Evolutionary conservation across 2,888 invertebrate genomes (phyloP), one percentile per base, ranked within the genome.

Genomic region (Orthosia cruda): DNA sequence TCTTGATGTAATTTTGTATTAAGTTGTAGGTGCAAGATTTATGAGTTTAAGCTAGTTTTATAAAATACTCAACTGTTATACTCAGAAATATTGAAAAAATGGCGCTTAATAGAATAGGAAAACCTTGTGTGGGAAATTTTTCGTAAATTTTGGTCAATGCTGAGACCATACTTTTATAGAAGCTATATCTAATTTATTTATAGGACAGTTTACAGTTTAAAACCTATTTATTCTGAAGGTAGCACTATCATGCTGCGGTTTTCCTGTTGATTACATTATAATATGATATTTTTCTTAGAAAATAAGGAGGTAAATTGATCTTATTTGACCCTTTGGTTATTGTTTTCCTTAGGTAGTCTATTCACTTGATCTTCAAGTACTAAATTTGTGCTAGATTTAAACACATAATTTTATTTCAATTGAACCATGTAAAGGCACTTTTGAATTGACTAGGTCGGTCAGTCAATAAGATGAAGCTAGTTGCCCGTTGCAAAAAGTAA

Each of bases 281-380:
- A 55, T 54, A 20, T 4, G 11, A 62, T 66, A 47, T 40, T 69
- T 49, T 82, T 79, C 77, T 61, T 12, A 69, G 69, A 77, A 82
- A 47, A 40, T n/a, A 26, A 64, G 16, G 20, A 64, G 82, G 59
- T 55, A 79, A 70, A 77, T 20, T 52, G 18, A 65, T 66, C 11
- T n/a, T 12, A 54, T 15, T 52, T 49, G 16, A 59, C n/a, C 54
- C 13, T 45, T 23, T 40, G 16, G 32, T 20, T 32, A 71, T 55
- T 40, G 32, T 23, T 49, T 52, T 13, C n/a, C 16, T 18, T 26
- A 15, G 13, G 23, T 26, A 26, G 4, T 18, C 11, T 20, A 50
- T 50, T 23, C 11, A 74, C 11, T 45, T 50, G 1, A 7, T 52
- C 2, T 13, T 15, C 4, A n/a, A 0, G 5, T 26, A 11, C n/a